These are phyloP conservation scores for Lithophane socia DNA, from an alignment of 2,888 invertebrate species.

Conservation along the genomic window DNA sequence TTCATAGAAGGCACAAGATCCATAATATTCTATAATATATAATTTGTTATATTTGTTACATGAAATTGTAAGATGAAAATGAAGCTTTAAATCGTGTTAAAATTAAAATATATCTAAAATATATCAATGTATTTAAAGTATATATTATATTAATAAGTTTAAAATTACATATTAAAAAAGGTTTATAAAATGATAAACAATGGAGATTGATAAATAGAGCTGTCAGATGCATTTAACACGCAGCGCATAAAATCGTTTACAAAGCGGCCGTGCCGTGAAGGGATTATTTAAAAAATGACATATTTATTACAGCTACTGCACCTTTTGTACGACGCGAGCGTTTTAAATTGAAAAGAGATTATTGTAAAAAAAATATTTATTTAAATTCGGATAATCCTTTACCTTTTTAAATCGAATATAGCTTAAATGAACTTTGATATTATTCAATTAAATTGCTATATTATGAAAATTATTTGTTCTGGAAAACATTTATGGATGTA, in stretches of 20 bases:
- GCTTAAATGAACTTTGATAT: slow-evolving; percentile 52
- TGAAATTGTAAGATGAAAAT: slow-evolving; percentile 84
- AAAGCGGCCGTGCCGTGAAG: slow-evolving; percentile 1
- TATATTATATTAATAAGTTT: slow-evolving; percentile 62
- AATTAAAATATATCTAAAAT: slow-evolving; percentile 74
- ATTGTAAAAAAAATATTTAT: slow-evolving; percentile 30
- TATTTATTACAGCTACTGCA: slow-evolving; percentile 32
- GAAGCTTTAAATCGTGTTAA: slow-evolving; percentile 89
- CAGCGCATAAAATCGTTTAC: slow-evolving; percentile 18
- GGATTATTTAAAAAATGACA: slow-evolving; percentile 38
- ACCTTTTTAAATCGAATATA: slow-evolving; percentile 44
- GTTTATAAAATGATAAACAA: slow-evolving; percentile 48
- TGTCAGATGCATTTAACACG: slow-evolving; percentile 43
- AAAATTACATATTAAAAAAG: slow-evolving; percentile 51
- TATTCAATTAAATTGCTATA: slow-evolving; percentile 51
- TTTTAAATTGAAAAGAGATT: slow-evolving; percentile 33
- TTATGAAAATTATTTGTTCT: slow-evolving; percentile 52
- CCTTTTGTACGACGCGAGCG: slow-evolving; percentile 24
- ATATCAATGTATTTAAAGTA: slow-evolving; percentile 65
- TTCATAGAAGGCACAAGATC: slow-evolving; percentile 62
- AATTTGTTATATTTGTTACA: slow-evolving; percentile 72
- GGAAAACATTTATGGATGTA: slow-evolving; percentile 56
- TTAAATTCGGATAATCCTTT: slow-evolving; percentile 37
- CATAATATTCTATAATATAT: slow-evolving; percentile 59
- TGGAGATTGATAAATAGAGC: slow-evolving; percentile 41